Evolutionary conservation across 2,113 vertebrate genomes (phyloP), one percentile per base, ranked within the genome.

Genomic region (Ibidorhyncha struthersii): DNA sequence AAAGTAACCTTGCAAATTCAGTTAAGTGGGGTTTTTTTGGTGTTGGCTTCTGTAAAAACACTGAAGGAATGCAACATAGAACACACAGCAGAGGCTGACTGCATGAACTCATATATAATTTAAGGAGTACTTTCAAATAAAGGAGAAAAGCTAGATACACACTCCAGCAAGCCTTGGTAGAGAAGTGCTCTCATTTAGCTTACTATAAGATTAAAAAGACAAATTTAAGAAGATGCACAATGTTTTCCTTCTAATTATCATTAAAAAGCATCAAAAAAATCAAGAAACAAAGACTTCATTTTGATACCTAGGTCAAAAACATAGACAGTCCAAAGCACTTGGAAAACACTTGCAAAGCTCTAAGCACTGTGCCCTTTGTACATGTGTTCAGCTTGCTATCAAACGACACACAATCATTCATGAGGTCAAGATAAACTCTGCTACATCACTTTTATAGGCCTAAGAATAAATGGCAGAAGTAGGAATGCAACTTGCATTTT

Each of bases 1-100:
- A 63, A 53, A 61, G 10, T 22, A 52, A 58, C 4, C 20, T 34
- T 38, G 16, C 7, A 84, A 61, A 89, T 29, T 4, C 22, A 89
- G 12, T 23, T 53, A 34, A 47, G 2, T 21, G 9, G 1, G 1
- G 3, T 20, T 22, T 62, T 77, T 47, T 32, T 45, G 4, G 30
- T 56, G 53, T 4, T 40, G 3, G 11, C 40, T 92, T 92, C 53
- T 49, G 10, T 32, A 12, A 58, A 59, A 78, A 67, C 8, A 56
- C 8, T 12, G 36, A 66, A 73, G 32, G 4, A 96, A 72, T 7
- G 3, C 20, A 76, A 85, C 25, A 80, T 0, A 43, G 20, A 79
- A 12, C 8, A 45, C 0, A 2, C 0, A 59, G 20, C 4, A 61
- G 18, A 45, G 58, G 30, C 8, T 81, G 12, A 59, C 23, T 59